Conservation (phyloP, 2,797 vertebrate species). For the Parambassis ranga region DNA sequence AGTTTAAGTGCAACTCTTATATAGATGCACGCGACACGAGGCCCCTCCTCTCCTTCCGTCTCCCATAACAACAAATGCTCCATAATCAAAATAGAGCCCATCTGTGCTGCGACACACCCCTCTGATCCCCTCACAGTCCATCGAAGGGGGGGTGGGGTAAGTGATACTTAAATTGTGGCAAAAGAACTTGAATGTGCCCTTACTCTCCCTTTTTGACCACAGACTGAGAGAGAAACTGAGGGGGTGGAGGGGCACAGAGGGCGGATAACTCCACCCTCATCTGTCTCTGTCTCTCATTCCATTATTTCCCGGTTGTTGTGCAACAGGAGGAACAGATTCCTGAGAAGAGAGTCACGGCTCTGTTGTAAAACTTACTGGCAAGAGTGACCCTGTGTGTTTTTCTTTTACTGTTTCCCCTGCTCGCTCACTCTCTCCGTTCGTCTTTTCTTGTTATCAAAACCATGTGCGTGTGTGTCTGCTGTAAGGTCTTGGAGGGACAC, state of each 20-base stretch:
- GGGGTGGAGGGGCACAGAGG: background rate
- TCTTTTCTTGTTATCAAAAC: conserved; percentile 80
- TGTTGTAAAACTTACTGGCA: conserved; percentile 86
- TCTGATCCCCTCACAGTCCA: conserved; percentile 32
- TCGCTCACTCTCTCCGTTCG: conserved; percentile 66
- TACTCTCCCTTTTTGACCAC: conserved; percentile 39
- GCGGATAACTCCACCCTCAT: conserved; percentile 61
- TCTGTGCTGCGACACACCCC: conserved; percentile 65
- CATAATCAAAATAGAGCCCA: conserved; percentile 76
- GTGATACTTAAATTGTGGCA: conserved; percentile 42
- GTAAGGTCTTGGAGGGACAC: conserved; percentile 72
- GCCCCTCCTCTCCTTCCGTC: conserved; percentile 61
- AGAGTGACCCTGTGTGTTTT: conserved; percentile 77
- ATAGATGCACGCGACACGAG: conserved; percentile 53
- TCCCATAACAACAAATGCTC: conserved; percentile 68
- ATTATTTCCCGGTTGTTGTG: conserved; percentile 80
- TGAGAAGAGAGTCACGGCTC: conserved; percentile 82
- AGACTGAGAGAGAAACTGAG: conserved; percentile 15
- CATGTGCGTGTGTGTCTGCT: conserved; percentile 69
- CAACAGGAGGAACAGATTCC: conserved; percentile 82
- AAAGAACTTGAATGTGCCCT: conserved; percentile 46
- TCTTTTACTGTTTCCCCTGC: conserved; percentile 68
- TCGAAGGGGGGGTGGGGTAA: conserved; percentile 54
- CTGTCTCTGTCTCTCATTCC: conserved; percentile 68
- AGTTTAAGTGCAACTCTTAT: conserved; percentile 74